Base-by-base conservation (phyloP, 92 coral and sea anemone species). In the Virgularia gustaviana region DNA sequence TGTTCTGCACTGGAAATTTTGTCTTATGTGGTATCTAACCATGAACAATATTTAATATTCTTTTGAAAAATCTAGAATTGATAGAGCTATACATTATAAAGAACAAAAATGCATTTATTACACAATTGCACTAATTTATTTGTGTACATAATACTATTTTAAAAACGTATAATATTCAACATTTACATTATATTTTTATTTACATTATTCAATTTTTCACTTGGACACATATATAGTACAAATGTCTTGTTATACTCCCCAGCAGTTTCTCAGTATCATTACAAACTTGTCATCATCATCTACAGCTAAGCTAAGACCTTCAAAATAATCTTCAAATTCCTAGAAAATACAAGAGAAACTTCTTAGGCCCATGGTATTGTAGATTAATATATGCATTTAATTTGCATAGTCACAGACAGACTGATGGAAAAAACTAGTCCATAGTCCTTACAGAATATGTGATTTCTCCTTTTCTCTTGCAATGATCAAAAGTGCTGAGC, bases 321-420 rank as follows among this genome's bases (percentile, higher is more conserved):
- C 98, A 79, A 86, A 92, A 32, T 86, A 92, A 80, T 89, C 98
- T 71, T 92, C 98, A 81, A 92, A 92, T 64, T 92, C 98, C 98
- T 92, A 71, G 15, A 38, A 25, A 24, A 19, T 0, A 9, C 56
- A 25, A 61, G 23, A 36, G 35, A 65, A 11, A 11, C 12, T 5
- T 25, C 12, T 9, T 12, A 51, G 13, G 57, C 57, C 19, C 3
- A 49, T 9, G 56, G 24, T 22, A 27, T 11, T 18, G 56, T 49
- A 18, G 13, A 1, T 2, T 51, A 7, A 13, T 24, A 20, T 51
- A 51, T 9, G 27, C 25, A 8, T 51, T 15, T 10, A 20, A 0
- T 9, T 51, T 12, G 25, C 9, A 20, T 13, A 9, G 22, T 51
- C 20, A 9, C 12, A 49, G 25, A 20, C 57, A 4, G 25, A 9